phyloP scores from a whole-genome alignment of 2,113 vertebrate species.

The Rhabdomys dilectus region DNA sequence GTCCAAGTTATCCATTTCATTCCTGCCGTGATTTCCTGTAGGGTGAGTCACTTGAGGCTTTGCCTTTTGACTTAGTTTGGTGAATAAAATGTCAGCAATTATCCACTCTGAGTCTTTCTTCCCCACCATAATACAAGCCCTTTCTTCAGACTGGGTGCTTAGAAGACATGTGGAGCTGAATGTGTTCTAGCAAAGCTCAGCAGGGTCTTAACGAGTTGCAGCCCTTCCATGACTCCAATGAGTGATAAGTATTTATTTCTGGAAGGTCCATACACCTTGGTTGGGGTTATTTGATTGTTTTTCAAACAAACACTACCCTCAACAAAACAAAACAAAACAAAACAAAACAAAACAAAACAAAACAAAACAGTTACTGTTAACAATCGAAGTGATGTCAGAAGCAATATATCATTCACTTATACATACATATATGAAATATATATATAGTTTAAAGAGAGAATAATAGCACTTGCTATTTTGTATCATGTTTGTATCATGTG shows the following conservation, averaged over 20 bases:
- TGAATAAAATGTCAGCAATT: slow-evolving; percentile 38
- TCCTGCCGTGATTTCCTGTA: slow-evolving; percentile 15
- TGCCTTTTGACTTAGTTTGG: slow-evolving; percentile 22
- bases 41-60: slow-evolving; percentile 4
- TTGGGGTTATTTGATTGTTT: not conserved
- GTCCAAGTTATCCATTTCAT: slow-evolving; percentile 39
- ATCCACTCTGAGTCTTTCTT: not conserved
- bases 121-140: not conserved
- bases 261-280: not conserved
- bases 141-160: not conserved
- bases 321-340: not conserved
- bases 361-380: not conserved
- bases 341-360: too few relatives aligned
- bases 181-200: not conserved
- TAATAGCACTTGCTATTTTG: not conserved
- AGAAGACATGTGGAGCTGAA: not conserved
- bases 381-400: slow-evolving; percentile 24
- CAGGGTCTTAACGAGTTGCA: not conserved
- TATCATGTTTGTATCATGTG: slow-evolving; percentile 16
- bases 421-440: not conserved
- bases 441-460: slow-evolving; percentile 45
- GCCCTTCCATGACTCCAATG: slow-evolving; percentile 5
- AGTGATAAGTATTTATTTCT: slow-evolving; percentile 53
- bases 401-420: not conserved
- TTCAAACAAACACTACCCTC: not conserved